A percentile compares a stretch with the other conserved stretches of the same genome.
Conservation (phyloP, 2,888 invertebrate genomes). For the Fissipunctia ypsillon region DNA sequence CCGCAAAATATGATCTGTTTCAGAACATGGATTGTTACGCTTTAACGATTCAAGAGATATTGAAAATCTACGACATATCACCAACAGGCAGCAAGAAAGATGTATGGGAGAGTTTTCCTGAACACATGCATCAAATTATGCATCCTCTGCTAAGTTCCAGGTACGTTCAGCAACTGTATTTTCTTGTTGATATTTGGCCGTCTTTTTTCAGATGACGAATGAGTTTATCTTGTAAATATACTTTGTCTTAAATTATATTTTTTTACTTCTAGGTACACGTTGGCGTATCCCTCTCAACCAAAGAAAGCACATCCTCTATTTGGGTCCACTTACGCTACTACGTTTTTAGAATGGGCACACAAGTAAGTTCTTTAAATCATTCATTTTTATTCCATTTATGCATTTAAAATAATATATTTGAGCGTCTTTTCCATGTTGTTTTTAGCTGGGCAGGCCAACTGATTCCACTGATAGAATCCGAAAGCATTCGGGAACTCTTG, state of each 20-base stretch:
- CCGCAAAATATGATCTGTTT: not conserved
- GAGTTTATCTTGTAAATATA: not conserved
- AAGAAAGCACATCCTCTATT: constrained; percentile 91
- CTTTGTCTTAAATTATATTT: not conserved
- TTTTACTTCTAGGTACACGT: constrained; percentile 79
- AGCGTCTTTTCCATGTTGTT: not conserved
- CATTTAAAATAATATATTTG: not conserved
- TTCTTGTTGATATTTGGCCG: not conserved
- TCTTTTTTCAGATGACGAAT: not conserved
- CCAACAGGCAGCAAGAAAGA: constrained; percentile 91
- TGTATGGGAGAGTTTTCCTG: constrained; percentile 93
- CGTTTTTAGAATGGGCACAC: constrained; percentile 94
- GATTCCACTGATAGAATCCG: constrained; percentile 91
- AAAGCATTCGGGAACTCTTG: constrained; percentile 91
- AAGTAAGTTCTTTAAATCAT: constrained; percentile 81
- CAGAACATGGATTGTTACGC: constrained; percentile 95
- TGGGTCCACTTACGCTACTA: constrained; percentile 92
- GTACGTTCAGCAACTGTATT: constrained; percentile 43
- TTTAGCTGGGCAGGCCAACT: constrained; percentile 93
- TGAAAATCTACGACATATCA: constrained; percentile 93
- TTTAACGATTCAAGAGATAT: constrained; percentile 94
- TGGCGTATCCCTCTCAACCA: constrained; percentile 86
- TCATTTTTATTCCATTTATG: not conserved
- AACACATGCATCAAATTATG: constrained; percentile 94
- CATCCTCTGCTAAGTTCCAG: constrained; percentile 93